Evolutionary conservation across 1,140 invertebrate species (phyloP), one percentile per base, ranked within the genome.

Genomic region (Penaeus chinensis): DNA sequence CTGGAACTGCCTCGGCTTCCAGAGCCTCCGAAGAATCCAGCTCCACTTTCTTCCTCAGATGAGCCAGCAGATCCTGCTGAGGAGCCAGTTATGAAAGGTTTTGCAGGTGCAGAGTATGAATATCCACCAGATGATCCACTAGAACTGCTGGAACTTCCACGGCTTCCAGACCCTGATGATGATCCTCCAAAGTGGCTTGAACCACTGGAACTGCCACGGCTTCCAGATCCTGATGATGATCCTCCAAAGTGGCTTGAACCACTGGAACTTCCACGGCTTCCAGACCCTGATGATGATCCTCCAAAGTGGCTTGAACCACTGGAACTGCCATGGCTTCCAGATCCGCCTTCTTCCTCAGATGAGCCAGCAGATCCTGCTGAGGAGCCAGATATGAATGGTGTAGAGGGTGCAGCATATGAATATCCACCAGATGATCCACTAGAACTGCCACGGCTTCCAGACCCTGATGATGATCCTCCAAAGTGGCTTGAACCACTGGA

Each of bases 401-500:
- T 16, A 27, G 69, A 24, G 24, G 60, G 60, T 22, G 13, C 81
- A 63, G 76, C 80, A 65, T 22, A 76, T 79, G 76, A 27, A 11
- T 63, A 32, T 11, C 74, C 76, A 78, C 74, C 71, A n/a, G 71
- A 74, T 74, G 77, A 79, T 54, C 77, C 77, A 54, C 77, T 79
- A 22, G 77, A 79, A 79, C 32, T 24, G 77, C 10, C 66, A 69
- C 66, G 0, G 27, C 66, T 27, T 47, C 47, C 47, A 47, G 47
- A 47, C 0, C 47, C 47, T 47, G 47, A 47, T 47, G 3, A n/a
- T 60, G 47, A 37, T 62, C 60, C 60, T 24, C 24, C 69, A 76
- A 60, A 16, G 37, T 47, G 37, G 32, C 76, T 85, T 65, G 84
- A 60, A 81, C 85, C 88, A 89, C 78, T 37, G 82, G 61, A 62